phyloP scores from a whole-genome alignment of 1,140 invertebrate genomes.

The Drosophila carrolli region DNA sequence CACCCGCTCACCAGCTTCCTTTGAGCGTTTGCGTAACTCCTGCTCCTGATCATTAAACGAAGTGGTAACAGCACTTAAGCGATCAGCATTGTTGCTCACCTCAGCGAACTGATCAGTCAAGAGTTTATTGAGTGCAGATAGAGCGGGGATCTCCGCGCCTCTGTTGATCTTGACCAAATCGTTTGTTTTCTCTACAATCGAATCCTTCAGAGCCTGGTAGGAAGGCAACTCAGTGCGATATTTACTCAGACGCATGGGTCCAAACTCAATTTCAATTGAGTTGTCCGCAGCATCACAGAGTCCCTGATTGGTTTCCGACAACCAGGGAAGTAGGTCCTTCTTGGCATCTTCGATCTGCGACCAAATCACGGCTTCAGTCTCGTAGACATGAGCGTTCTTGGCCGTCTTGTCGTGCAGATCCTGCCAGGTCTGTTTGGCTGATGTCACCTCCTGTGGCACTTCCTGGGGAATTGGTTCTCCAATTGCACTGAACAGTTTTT shows the following conservation, averaged over 20 bases:
- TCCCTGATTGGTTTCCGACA: slow-evolving; percentile 91
- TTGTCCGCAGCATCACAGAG: slow-evolving; percentile 91
- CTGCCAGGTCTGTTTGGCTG: slow-evolving; percentile 90
- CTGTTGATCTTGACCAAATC: slow-evolving; percentile 93
- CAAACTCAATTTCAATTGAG: slow-evolving; percentile 91
- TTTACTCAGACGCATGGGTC: slow-evolving; percentile 90
- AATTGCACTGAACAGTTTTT: slow-evolving; percentile 90
- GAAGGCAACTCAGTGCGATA: slow-evolving; percentile 94
- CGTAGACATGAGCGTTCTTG: slow-evolving; percentile 90
- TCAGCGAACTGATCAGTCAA: slow-evolving; percentile 92
- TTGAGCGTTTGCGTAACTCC: slow-evolving; percentile 89
- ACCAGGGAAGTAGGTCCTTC: slow-evolving; percentile 93
- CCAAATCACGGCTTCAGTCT: slow-evolving; percentile 95
- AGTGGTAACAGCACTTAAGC: slow-evolving; percentile 90
- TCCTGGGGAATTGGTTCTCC: slow-evolving; percentile 89
- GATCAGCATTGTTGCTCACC: slow-evolving; percentile 89
- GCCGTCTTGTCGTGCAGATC: slow-evolving; percentile 89
- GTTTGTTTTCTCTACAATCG: slow-evolving; percentile 91
- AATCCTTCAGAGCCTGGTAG: slow-evolving; percentile 90
- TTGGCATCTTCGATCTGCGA: slow-evolving; percentile 95
- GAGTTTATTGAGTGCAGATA: slow-evolving; percentile 89
- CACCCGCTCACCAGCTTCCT: slow-evolving; percentile 88
- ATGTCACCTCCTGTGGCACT: slow-evolving; percentile 88
- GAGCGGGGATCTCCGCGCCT: slow-evolving; percentile 88
- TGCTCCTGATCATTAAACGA: slow-evolving; percentile 91